Base-by-base conservation (phyloP, 2,113 vertebrate species). In the Pterocles gutturalis region DNA sequence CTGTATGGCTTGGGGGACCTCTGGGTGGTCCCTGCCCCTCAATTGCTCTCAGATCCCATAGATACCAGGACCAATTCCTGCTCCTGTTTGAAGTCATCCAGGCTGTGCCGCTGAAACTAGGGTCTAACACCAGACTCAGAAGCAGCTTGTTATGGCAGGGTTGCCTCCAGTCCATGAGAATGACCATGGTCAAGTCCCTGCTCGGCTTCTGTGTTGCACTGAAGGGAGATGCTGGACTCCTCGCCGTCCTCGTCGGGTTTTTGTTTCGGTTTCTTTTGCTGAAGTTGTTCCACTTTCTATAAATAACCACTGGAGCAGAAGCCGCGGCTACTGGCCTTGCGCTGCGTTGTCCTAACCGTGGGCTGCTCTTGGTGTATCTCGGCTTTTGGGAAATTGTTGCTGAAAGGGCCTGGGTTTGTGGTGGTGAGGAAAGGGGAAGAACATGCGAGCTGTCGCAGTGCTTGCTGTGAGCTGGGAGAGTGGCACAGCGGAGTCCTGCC, bases 261-360 rank as follows among this genome's bases (percentile, higher is more conserved):
- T 80, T 77, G 62, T 92, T 95, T 95, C 72, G 12, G 20, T 95
- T 93, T 96, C 83, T 83, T 76, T 58, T 49, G 7, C 49, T 75
- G 69, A 60, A 86, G n/a, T 34, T 46, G 81, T 95, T 96, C 95
- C 92, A 46, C 83, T 96, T 95, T 95, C 89, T 90, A 6, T 92
- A 81, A 92, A 81, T 95, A 92, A 45, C 29, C 24, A 2, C 34
- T 25, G 69, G 55, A 91, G 87, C 77, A 62, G 54, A 89, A 66
- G 72, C 89, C 70, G 51, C 72, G 83, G 76, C 71, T 57, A 11
- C 34, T 54, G 62, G n/a, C 49, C 62, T 75, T 83, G 46, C 5
- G 2, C 17, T 41, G 48, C 29, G 29, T 7, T 70, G 83, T 43
- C 46, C 51, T 31, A 18, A 22, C 46, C 1, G 1, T 24, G 31